These are phyloP conservation scores for Plagodis pulveraria DNA, from an alignment of 2,888 invertebrate genomes.

Conservation along the genomic window DNA sequence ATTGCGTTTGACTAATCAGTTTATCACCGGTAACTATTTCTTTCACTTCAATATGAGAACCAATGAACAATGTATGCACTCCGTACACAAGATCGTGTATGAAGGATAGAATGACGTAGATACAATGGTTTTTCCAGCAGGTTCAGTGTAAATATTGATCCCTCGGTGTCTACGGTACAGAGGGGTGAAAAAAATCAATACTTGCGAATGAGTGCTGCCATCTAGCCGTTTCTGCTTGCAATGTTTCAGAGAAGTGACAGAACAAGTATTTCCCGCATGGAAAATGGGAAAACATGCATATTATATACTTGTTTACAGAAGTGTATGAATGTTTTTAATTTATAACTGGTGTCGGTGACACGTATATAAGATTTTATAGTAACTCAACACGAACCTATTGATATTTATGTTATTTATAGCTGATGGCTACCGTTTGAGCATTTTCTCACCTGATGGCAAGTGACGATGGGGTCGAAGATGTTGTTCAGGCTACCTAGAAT, in stretches of 20 bases:
- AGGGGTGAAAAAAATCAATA: constrained; percentile 72
- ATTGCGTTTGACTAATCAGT: constrained; percentile 22
- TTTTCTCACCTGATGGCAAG: no score
- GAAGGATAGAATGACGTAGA: constrained; percentile 47
- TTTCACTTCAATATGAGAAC: constrained; percentile 26
- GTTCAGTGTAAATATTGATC: constrained; percentile 74
- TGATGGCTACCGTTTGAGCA: no score
- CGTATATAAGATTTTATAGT: no score
- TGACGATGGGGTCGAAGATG: no score
- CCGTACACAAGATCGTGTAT: constrained; percentile 29
- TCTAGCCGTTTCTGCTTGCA: constrained; percentile 46
- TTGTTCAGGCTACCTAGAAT: no score
- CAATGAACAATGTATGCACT: constrained; percentile 5
- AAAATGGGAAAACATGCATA: background rate
- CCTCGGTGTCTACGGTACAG: constrained; percentile 48
- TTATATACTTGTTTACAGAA: no score
- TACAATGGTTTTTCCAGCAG: constrained; percentile 62
- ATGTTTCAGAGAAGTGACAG: constrained; percentile 4
- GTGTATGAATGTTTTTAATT: no score
- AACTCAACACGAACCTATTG: no score
- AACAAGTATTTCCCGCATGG: background rate
- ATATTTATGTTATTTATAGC: no score
- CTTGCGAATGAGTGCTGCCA: constrained; percentile 60
- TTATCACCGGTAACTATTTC: constrained; percentile 17
- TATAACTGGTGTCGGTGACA: no score